Base-by-base conservation (phyloP, 2,113 vertebrate genomes). In the Verasper variegatus region DNA sequence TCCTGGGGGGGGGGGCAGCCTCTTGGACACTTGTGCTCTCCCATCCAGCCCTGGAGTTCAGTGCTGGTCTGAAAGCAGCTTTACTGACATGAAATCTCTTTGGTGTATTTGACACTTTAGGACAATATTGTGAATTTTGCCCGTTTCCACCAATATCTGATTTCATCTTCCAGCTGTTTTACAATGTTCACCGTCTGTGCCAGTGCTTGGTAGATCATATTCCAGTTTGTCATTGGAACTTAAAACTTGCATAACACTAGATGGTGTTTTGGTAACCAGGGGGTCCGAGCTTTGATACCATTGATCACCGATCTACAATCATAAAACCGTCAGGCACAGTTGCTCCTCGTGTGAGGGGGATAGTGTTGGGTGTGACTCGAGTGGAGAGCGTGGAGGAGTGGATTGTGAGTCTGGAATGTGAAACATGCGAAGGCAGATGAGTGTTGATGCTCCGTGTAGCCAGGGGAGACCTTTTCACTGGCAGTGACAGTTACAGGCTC, bases 331-430 rank as follows among this genome's bases (percentile, higher is more conserved):
- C 79, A 23, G 27, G 26, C 74, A 45, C 68, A 76, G 71, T 78
- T 62, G 77, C 61, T 72, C 24, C 42, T 45, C 0, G 35, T 68
- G 74, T 56, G 47, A 45, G 8, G 21, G 21, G 12, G 47, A 0
- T 57, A 68, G 71, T 56, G 64, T 27, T n/a, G 64, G 60, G 60
- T 73, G 80, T 69, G 77, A 85, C 66, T 68, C 3, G 13, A 24
- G 40, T 49, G 20, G 11, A 1, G 21, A 1, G 59, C 42, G 51
- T 47, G 71, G 62, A 71, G 47, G 60, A 72, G 61, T 45, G 2
- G 70, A 71, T 68, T 79, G 72, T 85, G 49, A 71, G 71, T 23
- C 67, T 66, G 86, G 86, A 90, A 91, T 90, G 85, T 74, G 74
- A 78, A 78, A 71, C 73, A 72, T 86, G 76, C 78, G 54, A 84